These are phyloP conservation scores for Crossocerus cetratus DNA, from an alignment of 2,888 invertebrate species.

Conservation along the genomic window DNA sequence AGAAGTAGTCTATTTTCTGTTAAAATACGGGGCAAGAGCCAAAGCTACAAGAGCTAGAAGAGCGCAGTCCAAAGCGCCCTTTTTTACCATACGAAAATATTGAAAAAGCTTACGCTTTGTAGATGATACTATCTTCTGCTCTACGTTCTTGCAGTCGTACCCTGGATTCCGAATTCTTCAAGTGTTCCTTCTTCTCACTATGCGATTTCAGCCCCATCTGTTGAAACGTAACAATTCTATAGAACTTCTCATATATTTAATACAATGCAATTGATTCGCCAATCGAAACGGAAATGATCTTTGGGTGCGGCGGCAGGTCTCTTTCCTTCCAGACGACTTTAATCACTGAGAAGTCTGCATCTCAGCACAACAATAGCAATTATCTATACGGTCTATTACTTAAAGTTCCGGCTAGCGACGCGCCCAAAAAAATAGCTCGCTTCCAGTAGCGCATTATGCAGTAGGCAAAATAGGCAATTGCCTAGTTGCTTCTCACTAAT, in stretches of 20 bases:
- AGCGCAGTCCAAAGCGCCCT: neutral
- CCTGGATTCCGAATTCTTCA: constrained; percentile 43
- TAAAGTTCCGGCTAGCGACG: neutral
- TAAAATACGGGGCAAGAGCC: neutral
- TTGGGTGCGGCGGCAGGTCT: constrained; percentile 46
- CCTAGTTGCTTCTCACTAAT: neutral
- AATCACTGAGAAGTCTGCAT: neutral
- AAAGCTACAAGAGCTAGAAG: neutral
- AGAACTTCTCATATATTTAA: no score
- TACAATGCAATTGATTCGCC: neutral
- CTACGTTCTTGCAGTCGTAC: constrained; percentile 54
- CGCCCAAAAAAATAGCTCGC: neutral
- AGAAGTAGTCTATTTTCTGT: constrained; percentile 2
- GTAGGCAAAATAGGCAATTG: neutral
- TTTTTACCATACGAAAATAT: neutral
- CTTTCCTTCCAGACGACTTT: constrained; percentile 48
- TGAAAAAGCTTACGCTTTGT: constrained; percentile 59
- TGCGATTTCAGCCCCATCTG: constrained; percentile 14
- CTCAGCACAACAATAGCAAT: no score
- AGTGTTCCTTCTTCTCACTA: constrained; percentile 35
- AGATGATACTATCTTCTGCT: constrained; percentile 42
- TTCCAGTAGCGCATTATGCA: no score
- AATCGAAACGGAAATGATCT: constrained; percentile 46
- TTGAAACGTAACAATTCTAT: no score
- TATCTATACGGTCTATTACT: no score